Conservation (phyloP, 2,888 invertebrate species). For the Patella depressa region DNA sequence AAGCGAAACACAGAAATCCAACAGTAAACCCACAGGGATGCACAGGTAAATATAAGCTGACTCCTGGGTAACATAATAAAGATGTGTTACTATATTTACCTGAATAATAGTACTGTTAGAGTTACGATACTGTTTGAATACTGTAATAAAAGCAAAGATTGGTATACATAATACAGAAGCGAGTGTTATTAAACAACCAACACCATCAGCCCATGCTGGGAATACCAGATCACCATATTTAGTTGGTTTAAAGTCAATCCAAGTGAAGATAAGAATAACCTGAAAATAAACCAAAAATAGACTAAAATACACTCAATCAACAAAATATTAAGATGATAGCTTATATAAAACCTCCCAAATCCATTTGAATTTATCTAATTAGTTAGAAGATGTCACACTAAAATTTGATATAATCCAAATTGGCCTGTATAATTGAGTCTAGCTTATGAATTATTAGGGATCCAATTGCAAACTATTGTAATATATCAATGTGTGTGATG, state of each 20-base stretch:
- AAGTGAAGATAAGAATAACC: conserved; percentile 82
- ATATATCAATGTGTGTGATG: no score
- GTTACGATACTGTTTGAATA: conserved; percentile 48
- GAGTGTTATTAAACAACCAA: conserved; percentile 82
- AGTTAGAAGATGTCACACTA: background rate
- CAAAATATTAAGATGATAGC: no score
- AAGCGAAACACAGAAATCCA: no score
- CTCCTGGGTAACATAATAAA: no score
- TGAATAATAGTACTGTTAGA: conserved; percentile 32
- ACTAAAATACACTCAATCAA: background rate
- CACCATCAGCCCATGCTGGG: conserved; percentile 79
- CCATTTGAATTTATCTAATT: background rate
- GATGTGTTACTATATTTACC: conserved; percentile 28
- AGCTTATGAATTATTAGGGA: no score
- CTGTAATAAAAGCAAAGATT: conserved; percentile 75
- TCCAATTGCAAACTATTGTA: no score
- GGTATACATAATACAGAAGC: conserved; percentile 81
- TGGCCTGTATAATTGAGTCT: no score
- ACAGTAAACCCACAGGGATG: no score
- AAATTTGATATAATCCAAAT: no score
- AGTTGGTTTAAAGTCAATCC: conserved; percentile 78
- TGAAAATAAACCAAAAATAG: conserved; percentile 69
- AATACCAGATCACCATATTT: conserved; percentile 79
- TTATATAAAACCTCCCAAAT: no score
- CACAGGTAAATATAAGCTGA: no score